Evolutionary conservation across 2,113 vertebrate species (phyloP), one percentile per base, ranked within the genome.

Genomic region (Lycocorax pyrrhopterus): DNA sequence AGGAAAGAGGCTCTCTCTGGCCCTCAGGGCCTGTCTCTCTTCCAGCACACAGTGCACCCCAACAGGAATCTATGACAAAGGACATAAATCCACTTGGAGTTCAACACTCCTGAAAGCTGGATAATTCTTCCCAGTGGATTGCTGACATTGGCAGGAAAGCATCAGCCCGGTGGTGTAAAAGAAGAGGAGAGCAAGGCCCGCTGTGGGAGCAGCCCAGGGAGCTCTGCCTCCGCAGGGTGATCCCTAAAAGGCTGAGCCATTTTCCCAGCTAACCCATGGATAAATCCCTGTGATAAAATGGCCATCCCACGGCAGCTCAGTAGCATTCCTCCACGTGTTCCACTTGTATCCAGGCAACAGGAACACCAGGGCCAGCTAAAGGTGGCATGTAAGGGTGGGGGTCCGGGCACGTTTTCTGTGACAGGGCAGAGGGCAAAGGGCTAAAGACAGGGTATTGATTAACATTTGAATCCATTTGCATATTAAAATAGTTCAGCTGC

Each of bases 291-390:
- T 60, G 89, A 92, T 96, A 90, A 96, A 96, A 92, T 41, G 47
- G 35, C 78, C 95, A 97, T 91, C 91, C 94, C 93, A 87, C 83
- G 90, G 95, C 69, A 92, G 79, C 46, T 96, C 91, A 37, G 79
- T 33, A 84, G 66, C 84, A 80, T 95, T 96, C 79, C 94, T 96
- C 55, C 93, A 89, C 27, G 11, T 87, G 74, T 46, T 95, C 46
- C 67, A 81, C 88, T 55, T 23, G 97, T 96, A 96, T 94, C 96
- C 87, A 96, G 84, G 97, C 96, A 98, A 97, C 96, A 69, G 93
- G 26, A 44, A 3, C 7, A 12, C 26, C 37, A 51, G 53, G 35
- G 63, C 26, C 60, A 51, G 47, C 96, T 89, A 60, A 67, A 94
- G 75, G 56, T 83, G 79, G 59, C 17, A 58, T 62, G 37, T 25